Evolutionary conservation across 2,797 vertebrate species (phyloP).

Genomic region (Odontamblyopus rebecca): DNA sequence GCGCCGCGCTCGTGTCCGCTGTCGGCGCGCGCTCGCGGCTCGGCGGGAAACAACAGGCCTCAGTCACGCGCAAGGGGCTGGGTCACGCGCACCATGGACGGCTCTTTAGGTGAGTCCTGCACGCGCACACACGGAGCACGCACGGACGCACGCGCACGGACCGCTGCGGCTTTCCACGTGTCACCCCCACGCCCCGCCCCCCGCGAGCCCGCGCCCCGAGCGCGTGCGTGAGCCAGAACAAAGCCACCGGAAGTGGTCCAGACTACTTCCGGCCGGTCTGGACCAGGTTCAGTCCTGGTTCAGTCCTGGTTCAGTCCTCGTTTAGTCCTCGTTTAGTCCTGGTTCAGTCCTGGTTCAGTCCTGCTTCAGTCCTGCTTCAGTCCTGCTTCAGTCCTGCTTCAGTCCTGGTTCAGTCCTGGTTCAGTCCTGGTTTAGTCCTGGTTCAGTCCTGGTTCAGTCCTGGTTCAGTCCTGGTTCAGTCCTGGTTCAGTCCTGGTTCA

Average conservation of each 20-base stretch:
- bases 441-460: neutral
- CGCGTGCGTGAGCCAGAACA: constrained; percentile 6
- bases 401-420: neutral
- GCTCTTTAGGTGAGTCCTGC: constrained; percentile 12
- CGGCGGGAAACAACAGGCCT: constrained; percentile 9
- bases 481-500: too few relatives aligned
- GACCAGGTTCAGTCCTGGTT: neutral
- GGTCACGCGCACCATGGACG: constrained; percentile 13
- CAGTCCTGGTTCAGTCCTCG: too few relatives aligned
- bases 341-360: too few relatives aligned
- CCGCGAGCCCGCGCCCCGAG: neutral
- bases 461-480: neutral
- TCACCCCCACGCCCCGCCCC: constrained; percentile 11
- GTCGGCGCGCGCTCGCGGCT: constrained; percentile 7
- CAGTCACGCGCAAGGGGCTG: constrained; percentile 1
- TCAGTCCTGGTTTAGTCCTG: neutral
- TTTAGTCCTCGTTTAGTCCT: too few relatives aligned
- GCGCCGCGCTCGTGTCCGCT: constrained; percentile 14
- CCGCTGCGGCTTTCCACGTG: constrained; percentile 9
- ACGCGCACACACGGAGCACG: constrained; percentile 2
- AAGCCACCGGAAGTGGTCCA: constrained; percentile 11
- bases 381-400: neutral
- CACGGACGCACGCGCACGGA: neutral
- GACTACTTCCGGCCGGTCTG: constrained; percentile 5
- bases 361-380: neutral